Percentiles rank a stretch among this genome's conserved stretches.
Evolutionary conservation across 2,797 vertebrate species (phyloP).

Genomic region (Amazonetta brasiliensis): DNA sequence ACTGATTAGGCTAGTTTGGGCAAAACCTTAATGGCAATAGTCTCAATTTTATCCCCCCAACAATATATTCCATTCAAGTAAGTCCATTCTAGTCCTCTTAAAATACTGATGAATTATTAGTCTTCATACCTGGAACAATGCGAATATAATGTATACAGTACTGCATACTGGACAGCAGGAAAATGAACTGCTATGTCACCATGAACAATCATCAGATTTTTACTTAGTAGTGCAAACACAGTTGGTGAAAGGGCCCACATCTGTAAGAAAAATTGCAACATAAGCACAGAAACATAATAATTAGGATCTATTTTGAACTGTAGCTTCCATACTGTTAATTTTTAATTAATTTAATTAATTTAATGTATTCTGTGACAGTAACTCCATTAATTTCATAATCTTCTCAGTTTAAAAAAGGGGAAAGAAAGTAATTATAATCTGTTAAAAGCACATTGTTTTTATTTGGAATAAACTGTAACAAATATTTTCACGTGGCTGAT

Average conservation of each 20-base stretch:
- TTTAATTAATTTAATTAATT: too few relatives aligned
- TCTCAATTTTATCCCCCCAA: neutral
- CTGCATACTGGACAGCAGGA: constrained; percentile 94
- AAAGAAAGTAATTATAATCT: neutral
- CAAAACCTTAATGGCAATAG: neutral
- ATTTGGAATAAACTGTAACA: neutral
- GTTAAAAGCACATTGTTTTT: neutral
- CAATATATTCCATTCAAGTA: neutral
- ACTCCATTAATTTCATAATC: neutral
- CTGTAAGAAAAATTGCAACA: constrained; percentile 74
- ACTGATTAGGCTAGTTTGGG: neutral
- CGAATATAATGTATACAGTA: constrained; percentile 95
- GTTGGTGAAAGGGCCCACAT: constrained; percentile 99
- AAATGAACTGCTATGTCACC: constrained; percentile 90
- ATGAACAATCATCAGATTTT: constrained; percentile 93
- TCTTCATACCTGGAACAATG: constrained; percentile 93
- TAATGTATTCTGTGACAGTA: neutral
- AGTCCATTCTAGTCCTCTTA: neutral
- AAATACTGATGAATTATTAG: neutral
- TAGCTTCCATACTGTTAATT: neutral
- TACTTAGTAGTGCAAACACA: constrained; percentile 95
- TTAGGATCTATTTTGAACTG: neutral
- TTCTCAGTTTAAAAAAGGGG: too few relatives aligned
- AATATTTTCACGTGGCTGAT: neutral
- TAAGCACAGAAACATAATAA: neutral